These are phyloP conservation scores for Scomberomorus guttatus DNA, from an alignment of 2,797 vertebrate species.

Conservation along the genomic window DNA sequence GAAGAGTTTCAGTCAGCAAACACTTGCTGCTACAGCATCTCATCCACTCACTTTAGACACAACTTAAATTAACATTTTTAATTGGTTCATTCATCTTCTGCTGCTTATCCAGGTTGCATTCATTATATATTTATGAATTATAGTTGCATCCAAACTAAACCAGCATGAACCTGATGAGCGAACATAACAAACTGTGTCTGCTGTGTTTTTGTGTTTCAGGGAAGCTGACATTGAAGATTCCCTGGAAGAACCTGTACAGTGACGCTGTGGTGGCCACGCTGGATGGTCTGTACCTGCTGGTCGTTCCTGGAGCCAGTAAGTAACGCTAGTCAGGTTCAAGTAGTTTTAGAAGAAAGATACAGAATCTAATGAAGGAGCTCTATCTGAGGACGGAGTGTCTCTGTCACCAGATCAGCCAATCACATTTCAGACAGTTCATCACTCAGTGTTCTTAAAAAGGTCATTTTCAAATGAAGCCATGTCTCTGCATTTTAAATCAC, in stretches of 20 bases:
- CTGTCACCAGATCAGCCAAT: slow-evolving; percentile 2
- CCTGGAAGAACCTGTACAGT: slow-evolving; percentile 98
- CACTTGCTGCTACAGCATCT: no score
- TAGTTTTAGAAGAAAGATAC: no score
- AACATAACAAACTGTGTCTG: not conserved
- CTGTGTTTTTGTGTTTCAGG: slow-evolving; percentile 77
- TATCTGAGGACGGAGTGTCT: not conserved
- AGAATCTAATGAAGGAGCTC: not conserved
- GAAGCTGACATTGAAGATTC: slow-evolving; percentile 96
- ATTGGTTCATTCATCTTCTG: no score
- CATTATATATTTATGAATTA: no score
- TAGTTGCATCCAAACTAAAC: no score
- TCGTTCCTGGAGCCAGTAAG: slow-evolving; percentile 96
- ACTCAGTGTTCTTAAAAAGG: not conserved
- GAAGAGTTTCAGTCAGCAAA: no score
- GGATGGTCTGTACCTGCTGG: slow-evolving; percentile 94
- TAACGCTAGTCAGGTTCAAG: slow-evolving; percentile 37
- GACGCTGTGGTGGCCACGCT: slow-evolving; percentile 95
- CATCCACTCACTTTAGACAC: no score
- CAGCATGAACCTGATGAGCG: no score
- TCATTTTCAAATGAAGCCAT: not conserved
- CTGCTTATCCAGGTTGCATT: no score
- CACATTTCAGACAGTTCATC: not conserved
- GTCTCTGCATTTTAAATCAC: not conserved
- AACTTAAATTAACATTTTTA: no score